These are phyloP conservation scores for Andricus grossulariae DNA, from an alignment of 1,140 invertebrate species.

Conservation along the genomic window DNA sequence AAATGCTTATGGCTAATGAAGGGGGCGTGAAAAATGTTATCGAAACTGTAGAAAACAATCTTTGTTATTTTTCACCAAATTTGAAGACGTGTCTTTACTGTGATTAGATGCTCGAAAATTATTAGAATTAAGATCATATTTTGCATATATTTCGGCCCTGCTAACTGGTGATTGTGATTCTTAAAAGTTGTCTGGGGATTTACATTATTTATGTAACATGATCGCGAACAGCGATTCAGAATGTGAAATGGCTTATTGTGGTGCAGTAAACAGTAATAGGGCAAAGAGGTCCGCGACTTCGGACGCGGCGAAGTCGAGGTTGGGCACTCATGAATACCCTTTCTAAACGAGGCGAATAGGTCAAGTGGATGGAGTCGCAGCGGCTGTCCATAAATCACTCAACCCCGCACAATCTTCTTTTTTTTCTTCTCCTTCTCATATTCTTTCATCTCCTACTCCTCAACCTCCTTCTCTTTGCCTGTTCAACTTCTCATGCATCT, in stretches of 20 bases:
- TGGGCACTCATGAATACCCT: conserved; percentile 68
- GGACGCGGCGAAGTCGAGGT: conserved; percentile 37
- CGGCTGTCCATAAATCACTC: conserved; percentile 69
- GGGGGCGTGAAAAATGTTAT: too few species aligned
- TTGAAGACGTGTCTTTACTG: too few species aligned
- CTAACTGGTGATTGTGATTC: conserved; percentile 24
- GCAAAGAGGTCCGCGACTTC: conserved; percentile 7
- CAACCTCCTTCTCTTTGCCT: conserved; percentile 39
- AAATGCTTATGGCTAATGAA: too few species aligned
- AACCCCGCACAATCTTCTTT: conserved; percentile 46
- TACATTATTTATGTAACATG: neutral
- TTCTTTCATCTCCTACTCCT: neutral
- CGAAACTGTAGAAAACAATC: too few species aligned
- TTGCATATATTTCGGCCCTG: neutral
- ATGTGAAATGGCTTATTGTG: neutral
- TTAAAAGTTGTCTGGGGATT: neutral
- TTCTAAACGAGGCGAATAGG: conserved; percentile 71
- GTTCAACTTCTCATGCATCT: conserved; percentile 56
- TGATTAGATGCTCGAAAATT: too few species aligned
- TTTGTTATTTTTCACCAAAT: too few species aligned
- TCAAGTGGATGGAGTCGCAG: conserved; percentile 66
- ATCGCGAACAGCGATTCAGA: neutral
- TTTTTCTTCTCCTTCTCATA: neutral
- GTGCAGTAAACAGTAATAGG: neutral
- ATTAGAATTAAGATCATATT: too few species aligned